A percentile compares a stretch with the other conserved stretches of the same genome.
Conservation (phyloP, 2,888 invertebrate species). For the Orthosia incerta region DNA sequence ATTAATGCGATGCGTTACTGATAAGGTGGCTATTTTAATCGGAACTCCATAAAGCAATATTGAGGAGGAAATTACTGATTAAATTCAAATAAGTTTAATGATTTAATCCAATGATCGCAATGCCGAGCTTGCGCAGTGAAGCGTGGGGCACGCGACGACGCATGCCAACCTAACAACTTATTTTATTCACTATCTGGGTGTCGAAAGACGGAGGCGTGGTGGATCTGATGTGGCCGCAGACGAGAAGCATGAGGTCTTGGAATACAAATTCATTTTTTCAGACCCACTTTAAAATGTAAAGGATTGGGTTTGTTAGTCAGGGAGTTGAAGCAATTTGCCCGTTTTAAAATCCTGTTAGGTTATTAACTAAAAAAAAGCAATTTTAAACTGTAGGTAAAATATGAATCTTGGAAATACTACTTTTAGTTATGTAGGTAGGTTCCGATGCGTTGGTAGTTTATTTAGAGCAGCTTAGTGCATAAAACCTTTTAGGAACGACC, state of each 20-base stretch:
- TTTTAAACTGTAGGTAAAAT: too few species aligned
- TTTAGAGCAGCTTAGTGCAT: too few species aligned
- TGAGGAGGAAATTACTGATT: constrained; percentile 57
- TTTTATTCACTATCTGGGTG: constrained; percentile 19
- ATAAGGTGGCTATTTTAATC: constrained; percentile 24
- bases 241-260: neutral
- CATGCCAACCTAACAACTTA: constrained; percentile 42
- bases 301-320: too few species aligned
- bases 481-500: too few species aligned
- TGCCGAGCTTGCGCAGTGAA: constrained; percentile 53
- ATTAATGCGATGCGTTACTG: constrained; percentile 28
- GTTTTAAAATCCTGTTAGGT: too few species aligned
- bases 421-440: too few species aligned
- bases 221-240: neutral
- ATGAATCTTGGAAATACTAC: too few species aligned
- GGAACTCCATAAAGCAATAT: constrained; percentile 28
- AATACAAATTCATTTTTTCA: too few species aligned
- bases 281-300: too few species aligned
- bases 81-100: constrained; percentile 61
- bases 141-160: constrained; percentile 66
- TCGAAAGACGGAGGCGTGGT: constrained; percentile 7
- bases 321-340: too few species aligned
- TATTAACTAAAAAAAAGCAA: too few species aligned
- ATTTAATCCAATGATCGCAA: constrained; percentile 67
- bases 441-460: too few species aligned